Evolutionary conservation across 1,140 invertebrate species (phyloP).

Genomic region (Eueides isabella): DNA sequence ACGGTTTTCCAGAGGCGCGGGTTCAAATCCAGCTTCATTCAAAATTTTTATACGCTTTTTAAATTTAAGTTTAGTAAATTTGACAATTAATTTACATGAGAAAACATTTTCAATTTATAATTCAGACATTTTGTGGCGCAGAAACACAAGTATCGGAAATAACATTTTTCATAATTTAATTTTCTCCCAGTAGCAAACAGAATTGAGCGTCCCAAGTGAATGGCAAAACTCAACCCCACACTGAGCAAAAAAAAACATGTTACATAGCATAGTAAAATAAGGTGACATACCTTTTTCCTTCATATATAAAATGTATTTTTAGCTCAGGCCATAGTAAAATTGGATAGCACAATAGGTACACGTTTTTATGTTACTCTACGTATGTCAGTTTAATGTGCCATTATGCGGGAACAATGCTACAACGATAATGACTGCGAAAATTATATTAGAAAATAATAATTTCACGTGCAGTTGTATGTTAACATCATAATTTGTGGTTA

Average conservation of each 20-base stretch:
- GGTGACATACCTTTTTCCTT: background rate
- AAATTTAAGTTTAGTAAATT: too few species aligned
- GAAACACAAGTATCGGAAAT: too few species aligned
- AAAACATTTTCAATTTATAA: too few species aligned
- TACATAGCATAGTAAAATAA: background rate
- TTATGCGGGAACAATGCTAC: slow-evolving; percentile 15
- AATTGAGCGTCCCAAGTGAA: too few species aligned
- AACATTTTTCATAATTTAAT: too few species aligned
- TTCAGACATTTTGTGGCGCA: too few species aligned
- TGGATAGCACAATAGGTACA: background rate
- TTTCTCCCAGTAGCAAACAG: too few species aligned
- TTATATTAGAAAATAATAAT: slow-evolving; percentile 6
- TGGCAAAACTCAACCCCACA: background rate
- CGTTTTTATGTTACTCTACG: slow-evolving; percentile 4
- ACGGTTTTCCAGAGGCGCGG: too few species aligned
- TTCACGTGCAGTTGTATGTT: background rate
- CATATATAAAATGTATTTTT: background rate
- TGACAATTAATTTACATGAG: too few species aligned
- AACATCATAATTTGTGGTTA: background rate
- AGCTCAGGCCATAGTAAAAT: background rate
- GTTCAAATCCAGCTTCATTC: too few species aligned
- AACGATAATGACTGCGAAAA: slow-evolving; percentile 14
- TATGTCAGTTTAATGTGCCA: slow-evolving; percentile 16
- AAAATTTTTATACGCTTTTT: too few species aligned
- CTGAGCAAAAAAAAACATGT: background rate